These are phyloP conservation scores for Ramphastos sulfuratus DNA, from an alignment of 2,113 vertebrate species.

Conservation along the genomic window DNA sequence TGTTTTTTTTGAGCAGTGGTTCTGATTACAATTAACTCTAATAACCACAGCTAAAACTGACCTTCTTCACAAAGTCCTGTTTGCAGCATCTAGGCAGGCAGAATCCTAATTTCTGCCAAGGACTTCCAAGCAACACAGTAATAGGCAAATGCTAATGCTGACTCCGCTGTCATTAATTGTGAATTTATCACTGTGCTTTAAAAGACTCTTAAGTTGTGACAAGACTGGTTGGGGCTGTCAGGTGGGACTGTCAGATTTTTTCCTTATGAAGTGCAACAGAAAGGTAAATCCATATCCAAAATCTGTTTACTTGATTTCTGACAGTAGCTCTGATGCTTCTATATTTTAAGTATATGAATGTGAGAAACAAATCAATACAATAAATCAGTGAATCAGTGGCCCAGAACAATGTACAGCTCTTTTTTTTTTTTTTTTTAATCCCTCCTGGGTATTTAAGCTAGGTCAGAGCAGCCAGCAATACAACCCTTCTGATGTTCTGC, in stretches of 20 bases:
- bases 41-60: neutral
- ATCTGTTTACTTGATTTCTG: neutral
- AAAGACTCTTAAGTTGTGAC: neutral
- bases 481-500: too few relatives aligned
- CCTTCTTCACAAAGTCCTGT: neutral
- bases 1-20: neutral
- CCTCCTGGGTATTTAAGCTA: too few relatives aligned
- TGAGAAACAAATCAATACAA: neutral
- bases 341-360: neutral
- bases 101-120: neutral
- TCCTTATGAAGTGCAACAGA: neutral
- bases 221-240: neutral
- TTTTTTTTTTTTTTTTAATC: too few relatives aligned
- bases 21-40: constrained; percentile 6
- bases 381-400: neutral
- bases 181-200: neutral
- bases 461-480: too few relatives aligned
- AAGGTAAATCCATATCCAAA: neutral
- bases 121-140: neutral
- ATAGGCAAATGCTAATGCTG: neutral
- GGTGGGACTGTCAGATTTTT: neutral
- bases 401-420: neutral
- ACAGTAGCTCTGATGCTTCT: neutral
- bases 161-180: neutral
- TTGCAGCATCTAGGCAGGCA: neutral